Evolutionary conservation across 2,113 vertebrate genomes (phyloP).

Genomic region (Nerophis ophidion): DNA sequence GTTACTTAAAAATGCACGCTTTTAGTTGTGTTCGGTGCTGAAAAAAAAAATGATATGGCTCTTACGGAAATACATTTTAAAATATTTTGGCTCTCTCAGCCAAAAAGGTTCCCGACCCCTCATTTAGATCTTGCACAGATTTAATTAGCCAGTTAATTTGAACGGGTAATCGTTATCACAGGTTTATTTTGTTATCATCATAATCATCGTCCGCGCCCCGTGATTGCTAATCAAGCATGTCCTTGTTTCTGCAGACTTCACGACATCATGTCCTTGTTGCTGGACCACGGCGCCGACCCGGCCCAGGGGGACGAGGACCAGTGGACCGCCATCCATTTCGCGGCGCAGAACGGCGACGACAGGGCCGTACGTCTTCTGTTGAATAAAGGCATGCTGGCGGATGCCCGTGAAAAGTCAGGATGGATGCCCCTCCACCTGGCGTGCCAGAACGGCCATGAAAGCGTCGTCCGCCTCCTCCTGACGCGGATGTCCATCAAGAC

Average conservation of each 20-base stretch:
- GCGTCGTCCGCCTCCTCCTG: constrained; percentile 75
- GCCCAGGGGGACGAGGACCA: constrained; percentile 68
- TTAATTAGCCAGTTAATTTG: too few relatives aligned
- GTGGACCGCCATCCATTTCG: constrained; percentile 80
- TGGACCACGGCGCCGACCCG: constrained; percentile 56
- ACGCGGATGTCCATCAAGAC: constrained; percentile 62
- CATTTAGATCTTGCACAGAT: too few relatives aligned
- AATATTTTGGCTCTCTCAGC: too few relatives aligned
- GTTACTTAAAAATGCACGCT: too few relatives aligned
- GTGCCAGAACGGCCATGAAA: constrained; percentile 82
- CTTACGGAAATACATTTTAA: too few relatives aligned
- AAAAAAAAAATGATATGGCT: too few relatives aligned
- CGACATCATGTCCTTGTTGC: constrained; percentile 67
- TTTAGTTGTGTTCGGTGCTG: too few relatives aligned
- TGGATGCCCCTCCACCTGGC: constrained; percentile 84
- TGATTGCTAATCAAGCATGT: background rate
- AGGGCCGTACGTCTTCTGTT: constrained; percentile 64
- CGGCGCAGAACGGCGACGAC: constrained; percentile 80
- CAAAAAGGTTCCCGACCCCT: too few relatives aligned
- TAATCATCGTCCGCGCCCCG: too few relatives aligned
- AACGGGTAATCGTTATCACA: too few relatives aligned
- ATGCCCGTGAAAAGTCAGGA: constrained; percentile 66
- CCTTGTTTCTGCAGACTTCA: constrained; percentile 46
- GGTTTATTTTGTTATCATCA: background rate
- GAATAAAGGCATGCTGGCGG: constrained; percentile 63